Evolutionary conservation across 53 echinoderm and acorn worm genomes (phyloP), one percentile per base, ranked within the genome.

Genomic region (Actinopyga echinites): DNA sequence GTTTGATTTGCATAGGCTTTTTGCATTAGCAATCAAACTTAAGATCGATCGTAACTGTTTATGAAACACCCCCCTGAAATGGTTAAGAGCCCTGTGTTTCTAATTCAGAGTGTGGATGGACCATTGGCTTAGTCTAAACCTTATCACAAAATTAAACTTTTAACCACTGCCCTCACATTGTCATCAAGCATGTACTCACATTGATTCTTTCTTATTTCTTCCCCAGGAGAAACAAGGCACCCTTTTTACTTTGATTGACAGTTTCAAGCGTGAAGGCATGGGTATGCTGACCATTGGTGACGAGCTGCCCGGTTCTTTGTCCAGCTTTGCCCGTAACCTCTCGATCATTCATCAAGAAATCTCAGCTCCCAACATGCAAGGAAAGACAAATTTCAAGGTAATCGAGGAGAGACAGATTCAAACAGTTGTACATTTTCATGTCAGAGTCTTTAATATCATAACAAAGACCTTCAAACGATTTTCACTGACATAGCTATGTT

Each of bases 341-440:
- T 95, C 95, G 3, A 89, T 95, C 65, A 95, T 95, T 13, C 95
- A 95, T 53, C 95, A 95, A 56, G 95, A 95, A 78, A 93, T 95
- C 40, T 95, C 95, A 17, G 95, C 95, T 12, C 95, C 95, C 23
- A 95, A 95, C 75, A 95, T 95, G 95, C 95, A 95, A 63, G 95
- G 95, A 31, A 82, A 78, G 25, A 91, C 93, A 20, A 95, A 95
- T 68, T 95, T 95, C 83, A 93, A 95, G 93, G 95, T 95, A 33
- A 79, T 87, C 43, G 17, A 15, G 17, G 40, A 52, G 9, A 22
- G 23, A 32, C 24, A 22, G 10, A 6, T 30, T 2, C 17, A 17
- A 20, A 40, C 9, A 29, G 54, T 26, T 52, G 36, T 1, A 23
- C 5, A 53, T 36, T 23, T 23, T 23, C 7, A 30, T 53, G n/a